Evolutionary conservation across 2,797 vertebrate species (phyloP).

Genomic region (Podarcis lilfordi): DNA sequence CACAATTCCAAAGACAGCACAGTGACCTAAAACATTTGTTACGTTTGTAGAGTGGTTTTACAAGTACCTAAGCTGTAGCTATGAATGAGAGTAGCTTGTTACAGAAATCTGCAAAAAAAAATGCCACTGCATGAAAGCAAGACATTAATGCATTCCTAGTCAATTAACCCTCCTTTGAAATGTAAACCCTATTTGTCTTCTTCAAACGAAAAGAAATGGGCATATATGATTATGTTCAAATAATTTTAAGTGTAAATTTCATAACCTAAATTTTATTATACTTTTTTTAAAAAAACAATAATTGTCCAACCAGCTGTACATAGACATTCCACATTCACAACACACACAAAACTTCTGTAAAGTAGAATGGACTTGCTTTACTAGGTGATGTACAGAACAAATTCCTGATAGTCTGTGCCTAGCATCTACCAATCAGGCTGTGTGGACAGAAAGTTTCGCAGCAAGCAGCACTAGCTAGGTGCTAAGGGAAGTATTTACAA

Average conservation of each 20-base stretch:
- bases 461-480: background rate
- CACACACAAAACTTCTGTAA: background rate
- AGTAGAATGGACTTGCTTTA: background rate
- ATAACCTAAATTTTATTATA: background rate
- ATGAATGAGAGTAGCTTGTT: background rate
- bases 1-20: background rate
- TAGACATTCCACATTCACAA: background rate
- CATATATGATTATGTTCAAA: too few relatives aligned
- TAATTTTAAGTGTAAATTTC: background rate
- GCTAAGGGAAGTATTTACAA: background rate
- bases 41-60: background rate
- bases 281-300: background rate
- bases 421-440: background rate
- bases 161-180: background rate
- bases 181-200: background rate
- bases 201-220: background rate
- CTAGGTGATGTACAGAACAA: background rate
- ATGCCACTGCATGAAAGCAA: background rate
- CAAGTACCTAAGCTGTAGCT: background rate
- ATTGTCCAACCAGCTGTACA: background rate
- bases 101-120: background rate
- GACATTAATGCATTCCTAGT: background rate
- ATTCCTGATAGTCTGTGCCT: background rate
- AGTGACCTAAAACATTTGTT: background rate
- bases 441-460: background rate